phyloP scores from a whole-genome alignment of 2,113 vertebrate genomes.

The Melospiza melodia region DNA sequence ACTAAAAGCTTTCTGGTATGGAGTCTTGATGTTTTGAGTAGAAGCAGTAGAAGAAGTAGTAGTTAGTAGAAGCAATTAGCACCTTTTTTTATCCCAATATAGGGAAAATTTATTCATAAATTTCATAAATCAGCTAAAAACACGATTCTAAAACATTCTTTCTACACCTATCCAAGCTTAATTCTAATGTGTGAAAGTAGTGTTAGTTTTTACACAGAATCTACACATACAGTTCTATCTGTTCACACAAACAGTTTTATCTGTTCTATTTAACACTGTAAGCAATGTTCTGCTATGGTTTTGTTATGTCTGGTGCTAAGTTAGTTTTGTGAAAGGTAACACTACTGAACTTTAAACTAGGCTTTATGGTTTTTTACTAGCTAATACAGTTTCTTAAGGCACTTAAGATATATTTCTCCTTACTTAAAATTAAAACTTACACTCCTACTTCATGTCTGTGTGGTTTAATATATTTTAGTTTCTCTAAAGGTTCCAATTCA shows the following conservation, averaged over 20 bases:
- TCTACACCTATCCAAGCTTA: not conserved
- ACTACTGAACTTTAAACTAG: not conserved
- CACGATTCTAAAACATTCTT: not conserved
- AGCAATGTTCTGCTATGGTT: not conserved
- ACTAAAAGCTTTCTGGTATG: not conserved
- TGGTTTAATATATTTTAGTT: not conserved
- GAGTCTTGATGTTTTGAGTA: not conserved
- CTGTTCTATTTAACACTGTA: not conserved
- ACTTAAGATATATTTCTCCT: not conserved
- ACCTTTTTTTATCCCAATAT: not conserved
- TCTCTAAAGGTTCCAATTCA: not conserved
- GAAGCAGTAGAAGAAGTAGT: not conserved
- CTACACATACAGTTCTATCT: not conserved
- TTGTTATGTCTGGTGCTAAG: not conserved
- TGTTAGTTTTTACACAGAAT: not conserved
- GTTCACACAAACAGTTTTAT: not conserved
- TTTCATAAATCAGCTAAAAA: not conserved
- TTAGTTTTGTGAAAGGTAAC: not conserved
- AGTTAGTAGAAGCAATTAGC: not conserved
- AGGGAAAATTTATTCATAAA: not conserved
- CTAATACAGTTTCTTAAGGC: not conserved
- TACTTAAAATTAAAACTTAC: not conserved
- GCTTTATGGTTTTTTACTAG: not conserved
- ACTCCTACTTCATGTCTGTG: not conserved
- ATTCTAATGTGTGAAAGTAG: not conserved